Percentiles rank a stretch among this genome's conserved stretches.
Evolutionary conservation across 1,140 invertebrate genomes (phyloP).

Genomic region (Lutraria rhynchaena): DNA sequence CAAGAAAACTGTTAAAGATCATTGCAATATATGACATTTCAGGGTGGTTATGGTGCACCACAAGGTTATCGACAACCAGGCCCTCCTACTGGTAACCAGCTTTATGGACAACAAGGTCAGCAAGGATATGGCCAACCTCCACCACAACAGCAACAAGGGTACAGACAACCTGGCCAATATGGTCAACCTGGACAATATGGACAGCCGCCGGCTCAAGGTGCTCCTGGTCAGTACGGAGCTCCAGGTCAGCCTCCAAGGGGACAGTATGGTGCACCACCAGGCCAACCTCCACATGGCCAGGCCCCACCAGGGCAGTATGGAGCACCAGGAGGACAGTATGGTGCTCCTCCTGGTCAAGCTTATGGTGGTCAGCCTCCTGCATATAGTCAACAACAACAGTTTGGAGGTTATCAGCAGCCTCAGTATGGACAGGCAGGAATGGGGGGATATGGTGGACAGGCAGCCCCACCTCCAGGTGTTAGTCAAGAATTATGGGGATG

Average conservation of each 20-base stretch:
- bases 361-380: slow-evolving; percentile 57
- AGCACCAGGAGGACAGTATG: slow-evolving; percentile 32
- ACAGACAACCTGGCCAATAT: slow-evolving; percentile 51
- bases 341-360: slow-evolving; percentile 16
- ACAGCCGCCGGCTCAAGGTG: not conserved
- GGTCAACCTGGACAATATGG: slow-evolving; percentile 24
- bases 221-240: slow-evolving; percentile 21
- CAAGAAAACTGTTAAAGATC: too few species aligned
- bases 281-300: slow-evolving; percentile 13
- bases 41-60: slow-evolving; percentile 58
- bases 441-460: slow-evolving; percentile 27
- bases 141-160: slow-evolving; percentile 57
- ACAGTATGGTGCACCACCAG: slow-evolving; percentile 42
- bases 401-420: slow-evolving; percentile 17
- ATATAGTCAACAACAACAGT: slow-evolving; percentile 41
- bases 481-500: slow-evolving; percentile 53
- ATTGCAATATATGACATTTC: not conserved
- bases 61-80: slow-evolving; percentile 50
- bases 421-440: slow-evolving; percentile 35
- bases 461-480: slow-evolving; percentile 42
- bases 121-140: slow-evolving; percentile 36
- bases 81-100: slow-evolving; percentile 35
- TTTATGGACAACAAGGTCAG: slow-evolving; percentile 34
- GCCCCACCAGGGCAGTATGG: slow-evolving; percentile 38
- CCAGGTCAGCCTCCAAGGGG: slow-evolving; percentile 20